phyloP scores from a whole-genome alignment of 2,113 vertebrate genomes.

The Orcinus orca region DNA sequence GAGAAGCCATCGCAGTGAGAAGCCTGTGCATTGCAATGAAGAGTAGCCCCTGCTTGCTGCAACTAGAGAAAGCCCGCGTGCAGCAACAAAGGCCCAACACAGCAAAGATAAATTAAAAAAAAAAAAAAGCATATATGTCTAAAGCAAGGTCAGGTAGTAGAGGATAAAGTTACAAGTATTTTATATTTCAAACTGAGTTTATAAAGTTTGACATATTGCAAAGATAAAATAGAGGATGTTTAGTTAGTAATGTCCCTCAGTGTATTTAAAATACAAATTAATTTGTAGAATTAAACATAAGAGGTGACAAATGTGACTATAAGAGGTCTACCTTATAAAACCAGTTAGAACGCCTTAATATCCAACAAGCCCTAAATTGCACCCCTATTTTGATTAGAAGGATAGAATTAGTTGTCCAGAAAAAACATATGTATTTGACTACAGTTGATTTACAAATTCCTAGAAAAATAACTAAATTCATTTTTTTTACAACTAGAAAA shows the following conservation, averaged over 20 bases:
- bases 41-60: too few relatives aligned
- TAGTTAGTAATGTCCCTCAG: background rate
- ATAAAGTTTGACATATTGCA: background rate
- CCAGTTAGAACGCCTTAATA: background rate
- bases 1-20: too few relatives aligned
- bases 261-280: constrained; percentile 9
- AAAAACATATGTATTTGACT: background rate
- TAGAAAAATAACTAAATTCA: background rate
- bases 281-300: background rate
- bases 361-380: background rate
- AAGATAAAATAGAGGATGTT: background rate
- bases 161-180: background rate
- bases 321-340: background rate
- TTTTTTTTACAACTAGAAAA: background rate
- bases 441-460: background rate
- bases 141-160: background rate
- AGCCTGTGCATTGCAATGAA: too few relatives aligned
- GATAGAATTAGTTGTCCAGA: background rate
- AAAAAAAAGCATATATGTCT: background rate
- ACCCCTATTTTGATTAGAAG: background rate
- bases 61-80: too few relatives aligned
- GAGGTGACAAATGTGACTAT: background rate
- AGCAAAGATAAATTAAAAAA: too few relatives aligned
- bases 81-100: too few relatives aligned
- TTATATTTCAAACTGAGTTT: background rate